Percentiles rank a stretch among this genome's conserved stretches.
Evolutionary conservation across 2,113 vertebrate genomes (phyloP).

Genomic region (Osmerus mordax): DNA sequence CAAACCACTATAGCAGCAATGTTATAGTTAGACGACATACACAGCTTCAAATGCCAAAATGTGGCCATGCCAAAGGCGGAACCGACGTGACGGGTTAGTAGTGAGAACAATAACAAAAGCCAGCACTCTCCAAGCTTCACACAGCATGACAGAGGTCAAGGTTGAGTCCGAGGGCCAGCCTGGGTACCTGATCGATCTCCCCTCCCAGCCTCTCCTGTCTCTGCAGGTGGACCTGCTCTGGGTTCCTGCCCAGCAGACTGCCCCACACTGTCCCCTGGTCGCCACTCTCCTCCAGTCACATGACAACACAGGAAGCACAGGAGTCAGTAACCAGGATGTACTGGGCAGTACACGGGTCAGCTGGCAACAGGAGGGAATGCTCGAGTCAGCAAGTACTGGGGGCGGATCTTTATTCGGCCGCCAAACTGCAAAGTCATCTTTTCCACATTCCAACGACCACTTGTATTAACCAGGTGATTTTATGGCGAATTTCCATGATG

Average conservation of each 20-base stretch:
- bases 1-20: no score
- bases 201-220: slow-evolving; percentile 53
- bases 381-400: background rate
- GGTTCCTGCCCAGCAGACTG: slow-evolving; percentile 52
- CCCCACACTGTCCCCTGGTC: slow-evolving; percentile 54
- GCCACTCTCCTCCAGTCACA: slow-evolving; percentile 43
- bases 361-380: background rate
- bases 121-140: background rate
- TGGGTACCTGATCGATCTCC: slow-evolving; percentile 56
- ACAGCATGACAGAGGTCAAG: background rate
- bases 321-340: background rate
- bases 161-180: no score
- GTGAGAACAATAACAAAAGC: no score
- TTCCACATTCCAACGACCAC: no score
- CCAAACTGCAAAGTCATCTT: no score
- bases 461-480: no score
- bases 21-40: no score
- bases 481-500: no score
- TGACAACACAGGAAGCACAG: background rate
- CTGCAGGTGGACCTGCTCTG: slow-evolving; percentile 56
- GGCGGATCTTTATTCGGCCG: background rate
- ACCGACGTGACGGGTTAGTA: no score
- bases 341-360: background rate
- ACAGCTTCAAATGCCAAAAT: no score
- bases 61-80: no score